phyloP scores from a whole-genome alignment of 2,888 invertebrate species.

The Tenthredo distinguenda region DNA sequence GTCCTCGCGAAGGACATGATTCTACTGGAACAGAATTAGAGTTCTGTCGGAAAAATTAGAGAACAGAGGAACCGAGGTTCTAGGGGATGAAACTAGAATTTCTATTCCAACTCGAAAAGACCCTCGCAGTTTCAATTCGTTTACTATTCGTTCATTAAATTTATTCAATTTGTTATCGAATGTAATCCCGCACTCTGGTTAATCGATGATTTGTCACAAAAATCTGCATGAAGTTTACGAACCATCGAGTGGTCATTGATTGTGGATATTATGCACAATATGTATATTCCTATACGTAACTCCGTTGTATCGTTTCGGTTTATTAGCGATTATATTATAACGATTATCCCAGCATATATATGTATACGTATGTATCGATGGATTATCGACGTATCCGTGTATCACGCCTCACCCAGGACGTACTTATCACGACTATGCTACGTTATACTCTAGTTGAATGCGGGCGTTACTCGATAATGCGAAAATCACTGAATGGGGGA shows the following conservation, averaged over 20 bases:
- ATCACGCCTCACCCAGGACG: not conserved
- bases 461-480: not conserved
- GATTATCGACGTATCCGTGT: conserved; percentile 22
- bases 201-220: not conserved
- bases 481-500: not conserved
- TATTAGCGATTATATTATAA: not conserved
- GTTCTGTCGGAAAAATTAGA: too few species aligned
- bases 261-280: not conserved
- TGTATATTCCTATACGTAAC: not conserved
- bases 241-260: not conserved
- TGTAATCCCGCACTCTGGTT: not conserved
- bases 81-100: too few species aligned
- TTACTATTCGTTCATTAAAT: not conserved
- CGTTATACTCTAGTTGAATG: too few species aligned
- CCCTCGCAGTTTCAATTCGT: not conserved
- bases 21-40: too few species aligned
- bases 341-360: conserved; percentile 27
- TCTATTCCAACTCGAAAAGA: not conserved
- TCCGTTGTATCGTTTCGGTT: not conserved
- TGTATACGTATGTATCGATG: conserved; percentile 2
- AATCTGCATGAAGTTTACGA: not conserved
- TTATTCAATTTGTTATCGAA: not conserved
- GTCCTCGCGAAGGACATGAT: too few species aligned
- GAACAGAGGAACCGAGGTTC: too few species aligned
- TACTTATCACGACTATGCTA: not conserved